Percentiles rank a stretch among this genome's conserved stretches.
These are phyloP conservation scores for Crypturellus tataupa DNA, from an alignment of 2,797 vertebrate species.

Conservation along the genomic window DNA sequence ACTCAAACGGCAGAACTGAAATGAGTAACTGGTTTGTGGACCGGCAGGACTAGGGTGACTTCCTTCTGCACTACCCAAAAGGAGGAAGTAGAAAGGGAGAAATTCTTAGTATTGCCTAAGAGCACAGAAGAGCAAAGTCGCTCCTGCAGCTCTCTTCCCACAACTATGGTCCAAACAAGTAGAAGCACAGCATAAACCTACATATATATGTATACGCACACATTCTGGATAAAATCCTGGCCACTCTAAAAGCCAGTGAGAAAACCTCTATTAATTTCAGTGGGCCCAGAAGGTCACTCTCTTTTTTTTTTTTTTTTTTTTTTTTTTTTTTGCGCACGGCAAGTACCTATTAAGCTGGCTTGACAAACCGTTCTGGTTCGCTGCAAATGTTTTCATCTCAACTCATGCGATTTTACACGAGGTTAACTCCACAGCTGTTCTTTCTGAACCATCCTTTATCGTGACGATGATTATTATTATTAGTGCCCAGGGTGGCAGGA, in stretches of 20 bases:
- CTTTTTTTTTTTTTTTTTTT: neutral
- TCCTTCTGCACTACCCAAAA: constrained; percentile 34
- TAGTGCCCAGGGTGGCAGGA: neutral
- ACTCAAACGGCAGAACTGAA: constrained; percentile 36
- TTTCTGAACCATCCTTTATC: neutral
- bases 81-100: constrained; percentile 64
- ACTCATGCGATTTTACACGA: neutral
- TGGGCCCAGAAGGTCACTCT: neutral
- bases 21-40: constrained; percentile 62
- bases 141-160: constrained; percentile 27
- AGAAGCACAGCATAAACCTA: neutral
- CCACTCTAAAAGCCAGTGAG: neutral
- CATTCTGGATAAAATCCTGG: neutral
- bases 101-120: constrained; percentile 62
- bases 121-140: neutral
- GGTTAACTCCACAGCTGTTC: neutral
- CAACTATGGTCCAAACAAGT: neutral
- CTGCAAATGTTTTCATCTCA: neutral
- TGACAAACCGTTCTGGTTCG: neutral
- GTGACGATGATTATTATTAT: neutral
- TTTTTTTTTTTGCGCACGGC: neutral
- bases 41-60: neutral
- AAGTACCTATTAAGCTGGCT: neutral
- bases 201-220: neutral
- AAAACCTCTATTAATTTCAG: neutral